Evolutionary conservation across 2,888 invertebrate species (phyloP), one percentile per base, ranked within the genome.

Genomic region (Caradrina kadenii): DNA sequence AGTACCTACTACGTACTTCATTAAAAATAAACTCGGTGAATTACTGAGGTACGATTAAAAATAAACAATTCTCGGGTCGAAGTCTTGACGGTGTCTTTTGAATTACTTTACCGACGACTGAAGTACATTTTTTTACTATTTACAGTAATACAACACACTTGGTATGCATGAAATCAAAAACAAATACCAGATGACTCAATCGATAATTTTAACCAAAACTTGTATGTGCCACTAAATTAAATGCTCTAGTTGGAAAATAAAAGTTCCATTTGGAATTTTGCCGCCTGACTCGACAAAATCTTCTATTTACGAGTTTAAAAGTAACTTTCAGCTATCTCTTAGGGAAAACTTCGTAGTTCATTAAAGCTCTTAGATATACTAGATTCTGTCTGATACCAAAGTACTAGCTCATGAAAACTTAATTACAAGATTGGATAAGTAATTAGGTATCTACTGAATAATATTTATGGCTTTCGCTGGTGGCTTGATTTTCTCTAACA

Each of bases 181-280:
- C 74, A 86, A 85, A 85, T 69, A 80, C 35, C 35, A 39, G 49
- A 83, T 85, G 83, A 85, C 65, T 80, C 83, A 79, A 74, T 76
- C 69, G 70, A 82, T 71, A 59, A 65, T 69, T 86, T 78, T 76
- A 81, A 73, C 68, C 49, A 54, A 71, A 55, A 71, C 19, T 60
- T 75, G 71, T 69, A 58, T 56, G 52, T 45, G 35, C 39, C 50
- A 61, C 66, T 49, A 39, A 68, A 62, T 48, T 62, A 49, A 80
- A 58, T 55, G 48, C 11, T 31, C 42, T 17, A 53, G n/a, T 7
- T 59, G 26, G 21, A 26, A 73, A 52, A 65, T 48, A 4, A 1
- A 50, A 59, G 48, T 53, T 21, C 45, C 26, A 61, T 62, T 60
- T 60, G 45, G 68, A 60, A 68, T 68, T 63, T 60, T 17, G 39